Conservation (phyloP, 1,140 invertebrate species). For the Euwallacea similis region DNA sequence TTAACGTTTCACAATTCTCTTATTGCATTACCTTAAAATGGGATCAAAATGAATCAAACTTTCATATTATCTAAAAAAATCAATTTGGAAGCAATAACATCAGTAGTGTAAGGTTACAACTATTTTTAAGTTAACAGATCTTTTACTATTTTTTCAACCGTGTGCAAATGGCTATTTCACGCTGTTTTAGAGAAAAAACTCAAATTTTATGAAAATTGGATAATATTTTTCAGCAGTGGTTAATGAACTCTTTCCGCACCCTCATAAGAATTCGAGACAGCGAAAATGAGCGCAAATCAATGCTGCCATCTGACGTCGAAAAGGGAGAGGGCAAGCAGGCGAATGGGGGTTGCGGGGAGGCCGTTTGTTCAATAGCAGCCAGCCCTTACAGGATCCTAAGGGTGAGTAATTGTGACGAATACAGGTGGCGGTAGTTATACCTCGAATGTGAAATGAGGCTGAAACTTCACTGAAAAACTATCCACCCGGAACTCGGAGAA, state of each 20-base stretch:
- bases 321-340: conserved; percentile 46
- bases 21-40: too few species aligned
- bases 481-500: too few species aligned
- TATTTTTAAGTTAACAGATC: too few species aligned
- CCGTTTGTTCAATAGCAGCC: conserved; percentile 63
- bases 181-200: neutral
- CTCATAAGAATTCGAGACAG: neutral
- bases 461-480: too few species aligned
- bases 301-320: conserved; percentile 51
- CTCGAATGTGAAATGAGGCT: too few species aligned
- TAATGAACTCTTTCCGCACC: neutral
- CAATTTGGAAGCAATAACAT: too few species aligned
- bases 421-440: too few species aligned
- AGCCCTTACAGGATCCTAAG: conserved; percentile 68
- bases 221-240: neutral
- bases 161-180: neutral
- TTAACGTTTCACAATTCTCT: too few species aligned
- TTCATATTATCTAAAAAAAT: too few species aligned
- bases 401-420: conserved; percentile 54
- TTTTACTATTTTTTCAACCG: neutral
- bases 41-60: too few species aligned
- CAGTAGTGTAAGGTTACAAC: too few species aligned
- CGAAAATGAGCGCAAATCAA: conserved; percentile 54
- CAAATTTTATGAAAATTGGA: neutral
- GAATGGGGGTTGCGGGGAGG: conserved; percentile 44